Evolutionary conservation across 1,140 invertebrate species (phyloP), one percentile per base, ranked within the genome.

Genomic region (Lucilia cuprina): DNA sequence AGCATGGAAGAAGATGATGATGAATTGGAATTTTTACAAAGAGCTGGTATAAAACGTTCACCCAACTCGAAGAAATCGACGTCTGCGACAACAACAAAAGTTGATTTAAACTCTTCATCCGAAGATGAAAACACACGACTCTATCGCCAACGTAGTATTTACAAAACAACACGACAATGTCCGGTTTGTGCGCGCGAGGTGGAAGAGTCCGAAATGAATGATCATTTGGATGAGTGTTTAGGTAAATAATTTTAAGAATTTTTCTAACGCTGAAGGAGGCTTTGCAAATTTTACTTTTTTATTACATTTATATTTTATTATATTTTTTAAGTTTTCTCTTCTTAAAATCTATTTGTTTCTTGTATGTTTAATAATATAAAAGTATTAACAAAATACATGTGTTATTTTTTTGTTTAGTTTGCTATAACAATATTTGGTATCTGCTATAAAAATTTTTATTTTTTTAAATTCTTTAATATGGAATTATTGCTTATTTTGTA

Each of bases 111-210:
- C 55, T 41, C 34, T 50, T 75, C 83, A 65, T 75, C 83, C 2
- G 83, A 83, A 82, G 83, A 84, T 78, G 84, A 86, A 35, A 85
- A 86, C n/a, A 87, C 90, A 4, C 88, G 86, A 12, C 86, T 87
- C 41, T 49, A 60, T 49, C 85, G 88, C 17, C 86, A 87, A 41
- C 87, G 86, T 1, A 80, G 34, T 82, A 85, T 90, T 5, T 84
- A 82, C 5, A 88, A 88, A 70, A 74, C 30, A 19, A 90, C 88
- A 0, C 74, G 74, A 1, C 49, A 88, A 87, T 96, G 95, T 91
- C 93, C 95, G 30, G 93, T 94, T 83, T 96, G 95, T 88, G 93
- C 93, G 30, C 90, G 91, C 70, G 86, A 90, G 55, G 91, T 95
- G 55, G 86, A 90, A 49, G 87, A 88, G 83, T 91, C 89, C 49